A percentile compares a stretch with the other conserved stretches of the same genome.
These are phyloP conservation scores for Napeogenes sylphis DNA, from an alignment of 2,888 invertebrate species.

Conservation along the genomic window DNA sequence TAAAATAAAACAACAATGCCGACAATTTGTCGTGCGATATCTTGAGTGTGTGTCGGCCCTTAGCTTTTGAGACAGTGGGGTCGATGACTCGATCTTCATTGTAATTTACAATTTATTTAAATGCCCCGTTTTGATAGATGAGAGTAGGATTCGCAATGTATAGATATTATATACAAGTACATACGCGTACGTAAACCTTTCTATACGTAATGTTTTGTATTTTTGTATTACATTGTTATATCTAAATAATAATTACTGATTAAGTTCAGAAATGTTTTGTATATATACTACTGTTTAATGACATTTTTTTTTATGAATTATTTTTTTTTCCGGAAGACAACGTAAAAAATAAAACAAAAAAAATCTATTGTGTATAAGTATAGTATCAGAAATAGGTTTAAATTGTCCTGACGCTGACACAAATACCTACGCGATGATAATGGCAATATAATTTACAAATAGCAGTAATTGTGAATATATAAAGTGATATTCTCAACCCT, in stretches of 20 bases:
- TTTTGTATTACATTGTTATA: not conserved
- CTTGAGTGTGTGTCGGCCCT: conserved; percentile 35
- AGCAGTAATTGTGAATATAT: conserved; percentile 27
- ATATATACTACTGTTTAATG: too few relatives aligned
- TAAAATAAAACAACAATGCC: too few relatives aligned
- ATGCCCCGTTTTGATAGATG: conserved; percentile 65
- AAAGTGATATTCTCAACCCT: conserved; percentile 47
- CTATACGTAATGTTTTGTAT: conserved; percentile 10
- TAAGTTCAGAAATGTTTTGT: too few relatives aligned
- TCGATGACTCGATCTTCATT: conserved; percentile 67
- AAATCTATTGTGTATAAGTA: too few relatives aligned
- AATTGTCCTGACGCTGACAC: too few relatives aligned
- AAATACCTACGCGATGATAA: not conserved
- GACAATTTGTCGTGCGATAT: conserved; percentile 1
- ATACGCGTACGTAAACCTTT: too few relatives aligned
- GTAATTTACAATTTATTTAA: conserved; percentile 73
- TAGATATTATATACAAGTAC: conserved; percentile 16
- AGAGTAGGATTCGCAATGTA: conserved; percentile 47
- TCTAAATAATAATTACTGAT: too few relatives aligned
- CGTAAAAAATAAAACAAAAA: too few relatives aligned
- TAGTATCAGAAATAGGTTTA: too few relatives aligned
- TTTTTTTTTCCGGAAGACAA: too few relatives aligned
- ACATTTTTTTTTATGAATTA: too few relatives aligned
- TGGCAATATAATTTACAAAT: conserved; percentile 3
- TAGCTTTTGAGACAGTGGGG: conserved; percentile 51